phyloP scores from a whole-genome alignment of 2,113 vertebrate species.

The Tachycineta bicolor region DNA sequence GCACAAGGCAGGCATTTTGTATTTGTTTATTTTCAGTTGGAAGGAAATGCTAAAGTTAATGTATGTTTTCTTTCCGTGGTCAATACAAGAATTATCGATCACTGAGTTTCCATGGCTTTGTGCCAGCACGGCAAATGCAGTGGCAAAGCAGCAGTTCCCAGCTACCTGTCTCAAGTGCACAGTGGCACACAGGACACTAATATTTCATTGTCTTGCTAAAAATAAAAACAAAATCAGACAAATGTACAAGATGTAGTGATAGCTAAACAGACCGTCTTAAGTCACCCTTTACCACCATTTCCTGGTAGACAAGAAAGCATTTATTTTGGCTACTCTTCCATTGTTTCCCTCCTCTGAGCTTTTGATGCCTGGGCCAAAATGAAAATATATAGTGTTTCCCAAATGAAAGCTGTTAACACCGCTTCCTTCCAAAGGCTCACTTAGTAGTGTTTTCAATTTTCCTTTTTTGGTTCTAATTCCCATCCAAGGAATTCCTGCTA shows the following conservation, averaged over 20 bases:
- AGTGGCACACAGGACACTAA: neutral
- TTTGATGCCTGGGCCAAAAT: constrained; percentile 26
- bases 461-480: neutral
- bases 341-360: neutral
- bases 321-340: neutral
- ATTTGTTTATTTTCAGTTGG: constrained; percentile 45
- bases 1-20: constrained; percentile 12
- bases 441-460: constrained; percentile 29
- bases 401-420: constrained; percentile 10
- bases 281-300: neutral
- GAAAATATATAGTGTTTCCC: neutral
- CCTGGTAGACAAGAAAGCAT: neutral
- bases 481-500: neutral
- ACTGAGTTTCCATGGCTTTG: neutral
- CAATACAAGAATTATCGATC: constrained; percentile 36
- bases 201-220: neutral
- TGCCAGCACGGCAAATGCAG: neutral
- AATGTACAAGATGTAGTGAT: neutral
- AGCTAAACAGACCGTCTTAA: neutral
- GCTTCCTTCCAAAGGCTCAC: neutral
- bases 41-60: constrained; percentile 24
- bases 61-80: neutral
- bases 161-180: neutral
- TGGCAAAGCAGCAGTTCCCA: neutral
- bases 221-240: neutral